Percentiles rank a stretch among this genome's conserved stretches.
Conservation (phyloP, 2,113 vertebrate genomes). For the Limanda limanda region DNA sequence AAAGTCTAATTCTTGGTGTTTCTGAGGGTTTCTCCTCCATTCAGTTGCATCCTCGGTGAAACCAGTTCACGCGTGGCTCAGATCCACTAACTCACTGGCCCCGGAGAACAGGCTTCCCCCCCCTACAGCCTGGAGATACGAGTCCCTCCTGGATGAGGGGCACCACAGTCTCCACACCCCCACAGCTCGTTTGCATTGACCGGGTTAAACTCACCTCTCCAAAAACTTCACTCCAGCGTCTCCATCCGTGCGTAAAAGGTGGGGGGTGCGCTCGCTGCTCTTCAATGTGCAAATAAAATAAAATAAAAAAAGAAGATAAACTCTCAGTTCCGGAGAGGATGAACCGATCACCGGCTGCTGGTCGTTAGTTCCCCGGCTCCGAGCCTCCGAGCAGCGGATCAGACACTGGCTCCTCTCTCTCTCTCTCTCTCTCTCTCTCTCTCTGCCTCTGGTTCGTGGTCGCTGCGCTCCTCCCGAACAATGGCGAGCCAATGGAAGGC, state of each 20-base stretch:
- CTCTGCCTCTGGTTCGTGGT: conserved; percentile 69
- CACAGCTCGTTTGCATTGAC: not conserved
- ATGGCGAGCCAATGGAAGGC: conserved; percentile 72
- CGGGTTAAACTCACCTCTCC: conserved; percentile 68
- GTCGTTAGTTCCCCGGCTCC: not conserved
- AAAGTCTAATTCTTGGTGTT: not conserved
- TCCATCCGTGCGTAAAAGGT: conserved; percentile 63
- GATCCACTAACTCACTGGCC: conserved; percentile 71
- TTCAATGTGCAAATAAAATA: not conserved
- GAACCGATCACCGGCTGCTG: not conserved
- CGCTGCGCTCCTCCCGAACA: conserved; percentile 62
- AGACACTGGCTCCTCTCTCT: conserved; percentile 31
- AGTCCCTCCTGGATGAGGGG: not conserved
- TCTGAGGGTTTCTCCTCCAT: not conserved
- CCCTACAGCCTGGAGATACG: not conserved
- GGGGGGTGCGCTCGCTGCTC: not conserved
- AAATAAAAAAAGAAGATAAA: not conserved
- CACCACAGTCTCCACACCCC: not conserved
- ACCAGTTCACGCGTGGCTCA: conserved; percentile 17
- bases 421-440: conserved; percentile 64
- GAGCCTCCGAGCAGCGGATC: not conserved
- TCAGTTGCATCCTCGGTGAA: conserved; percentile 17
- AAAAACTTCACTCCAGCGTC: conserved; percentile 68
- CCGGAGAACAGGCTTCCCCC: conserved; percentile 14
- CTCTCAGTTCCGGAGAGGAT: not conserved